Evolutionary conservation across 2,888 invertebrate genomes (phyloP), one percentile per base, ranked within the genome.

Genomic region (Cacoxenus indagator): DNA sequence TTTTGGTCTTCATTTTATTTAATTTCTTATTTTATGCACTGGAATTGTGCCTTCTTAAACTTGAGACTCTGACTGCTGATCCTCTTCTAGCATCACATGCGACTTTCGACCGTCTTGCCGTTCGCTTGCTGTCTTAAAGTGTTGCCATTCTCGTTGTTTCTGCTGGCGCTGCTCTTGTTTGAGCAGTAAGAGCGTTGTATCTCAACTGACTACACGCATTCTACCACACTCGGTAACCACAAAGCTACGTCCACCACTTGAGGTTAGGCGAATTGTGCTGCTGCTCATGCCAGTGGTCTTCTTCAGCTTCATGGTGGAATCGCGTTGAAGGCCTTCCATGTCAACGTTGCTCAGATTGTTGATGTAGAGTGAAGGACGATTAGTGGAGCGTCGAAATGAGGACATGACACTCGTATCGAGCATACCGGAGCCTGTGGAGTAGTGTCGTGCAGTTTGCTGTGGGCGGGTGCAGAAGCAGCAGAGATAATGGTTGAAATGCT

Each of bases 401-500:
- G 88, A 88, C 81, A 86, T 87, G 68, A 87, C 85, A 66, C 85
- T 86, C 67, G 87, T 87, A 72, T 84, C 84, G 43, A 83, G 81
- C 83, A 81, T 81, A 68, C 85, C 83, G 27, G 83, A 84, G 61
- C 84, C 87, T 43, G 87, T 85, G 31, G 88, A 88, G 71, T 87
- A 85, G 71, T 87, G 85, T 48, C 87, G 81, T 26, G 84, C 76
- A 46, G 86, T 85, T 22, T 84, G 85, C 72, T 84, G 81, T 1
- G 83, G 82, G 69, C 84, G 84, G 61, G 84, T 83, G 74, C 85
- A 90, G 71, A 93, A 92, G 87, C 96, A 96, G 89, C 96, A 96
- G 29, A 97, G 90, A 88, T 96, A 96, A 43, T 93, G 91, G 89
- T 97, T 96, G 90, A 95, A 96, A 84, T 95, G 93, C 86, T 96